Evolutionary conservation across 2,797 vertebrate species (phyloP).

Genomic region (Okamejei kenojei): DNA sequence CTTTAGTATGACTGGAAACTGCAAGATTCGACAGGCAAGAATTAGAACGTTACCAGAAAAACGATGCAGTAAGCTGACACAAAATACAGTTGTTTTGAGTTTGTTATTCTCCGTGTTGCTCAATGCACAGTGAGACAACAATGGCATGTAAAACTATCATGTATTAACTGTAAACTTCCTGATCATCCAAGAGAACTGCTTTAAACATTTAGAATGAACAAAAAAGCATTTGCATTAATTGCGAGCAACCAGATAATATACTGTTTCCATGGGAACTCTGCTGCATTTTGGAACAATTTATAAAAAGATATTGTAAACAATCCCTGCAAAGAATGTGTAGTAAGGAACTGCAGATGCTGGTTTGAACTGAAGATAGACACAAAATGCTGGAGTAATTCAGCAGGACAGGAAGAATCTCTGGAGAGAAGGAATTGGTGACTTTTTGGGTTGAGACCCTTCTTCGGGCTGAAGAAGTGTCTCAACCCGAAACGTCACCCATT

Average conservation of each 20-base stretch:
- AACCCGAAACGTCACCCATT: too few species aligned
- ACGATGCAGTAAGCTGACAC: background rate
- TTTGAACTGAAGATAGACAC: too few species aligned
- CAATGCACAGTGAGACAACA: background rate
- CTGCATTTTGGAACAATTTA: slow-evolving; percentile 10
- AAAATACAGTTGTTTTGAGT: background rate
- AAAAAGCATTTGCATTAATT: background rate
- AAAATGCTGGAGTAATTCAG: too few species aligned
- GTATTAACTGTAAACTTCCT: background rate
- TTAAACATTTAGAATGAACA: slow-evolving; percentile 1
- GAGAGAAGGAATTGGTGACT: too few species aligned
- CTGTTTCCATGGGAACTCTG: background rate
- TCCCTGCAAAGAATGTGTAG: background rate
- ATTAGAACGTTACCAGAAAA: background rate
- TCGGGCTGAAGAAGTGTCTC: too few species aligned
- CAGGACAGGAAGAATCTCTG: too few species aligned
- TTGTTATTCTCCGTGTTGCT: background rate
- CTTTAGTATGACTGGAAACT: background rate
- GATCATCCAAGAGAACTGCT: background rate
- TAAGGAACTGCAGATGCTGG: too few species aligned
- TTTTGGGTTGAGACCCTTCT: too few species aligned
- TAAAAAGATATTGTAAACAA: background rate
- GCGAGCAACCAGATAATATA: background rate
- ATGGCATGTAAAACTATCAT: background rate
- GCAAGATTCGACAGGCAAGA: background rate